phyloP scores from a whole-genome alignment of 2,888 invertebrate genomes.

The Nephrocerus scutellatus region DNA sequence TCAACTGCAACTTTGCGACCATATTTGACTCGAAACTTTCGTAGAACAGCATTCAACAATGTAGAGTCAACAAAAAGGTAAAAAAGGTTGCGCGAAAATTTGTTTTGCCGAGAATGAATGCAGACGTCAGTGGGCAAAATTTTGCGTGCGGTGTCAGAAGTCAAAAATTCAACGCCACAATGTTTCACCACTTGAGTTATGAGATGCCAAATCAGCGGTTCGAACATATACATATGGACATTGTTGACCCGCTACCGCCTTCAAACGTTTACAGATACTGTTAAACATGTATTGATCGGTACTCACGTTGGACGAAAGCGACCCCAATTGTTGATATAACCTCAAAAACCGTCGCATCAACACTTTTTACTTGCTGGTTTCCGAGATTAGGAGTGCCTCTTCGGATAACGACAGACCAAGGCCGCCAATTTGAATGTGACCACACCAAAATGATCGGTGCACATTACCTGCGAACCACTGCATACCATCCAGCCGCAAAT shows the following conservation, averaged over 20 bases:
- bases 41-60: neutral
- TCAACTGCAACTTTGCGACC: constrained; percentile 3
- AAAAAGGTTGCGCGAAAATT: constrained; percentile 11
- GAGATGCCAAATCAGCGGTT: constrained; percentile 11
- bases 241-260: constrained; percentile 12
- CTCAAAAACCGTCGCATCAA: too few relatives aligned
- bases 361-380: too few relatives aligned
- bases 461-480: too few relatives aligned
- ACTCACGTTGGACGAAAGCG: constrained; percentile 8
- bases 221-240: constrained; percentile 19
- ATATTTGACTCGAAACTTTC: too few relatives aligned
- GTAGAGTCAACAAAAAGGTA: constrained; percentile 4
- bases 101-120: constrained; percentile 12
- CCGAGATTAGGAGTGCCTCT: too few relatives aligned
- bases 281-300: constrained; percentile 11
- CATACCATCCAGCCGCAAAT: too few relatives aligned
- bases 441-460: too few relatives aligned
- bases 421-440: too few relatives aligned
- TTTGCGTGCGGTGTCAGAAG: constrained; percentile 12
- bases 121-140: constrained; percentile 11
- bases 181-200: constrained; percentile 10
- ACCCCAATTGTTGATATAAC: too few relatives aligned
- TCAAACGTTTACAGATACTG: constrained; percentile 12
- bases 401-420: too few relatives aligned
- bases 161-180: constrained; percentile 18